phyloP scores from a whole-genome alignment of 2,888 invertebrate genomes.

The Malthinus flaveolus region DNA sequence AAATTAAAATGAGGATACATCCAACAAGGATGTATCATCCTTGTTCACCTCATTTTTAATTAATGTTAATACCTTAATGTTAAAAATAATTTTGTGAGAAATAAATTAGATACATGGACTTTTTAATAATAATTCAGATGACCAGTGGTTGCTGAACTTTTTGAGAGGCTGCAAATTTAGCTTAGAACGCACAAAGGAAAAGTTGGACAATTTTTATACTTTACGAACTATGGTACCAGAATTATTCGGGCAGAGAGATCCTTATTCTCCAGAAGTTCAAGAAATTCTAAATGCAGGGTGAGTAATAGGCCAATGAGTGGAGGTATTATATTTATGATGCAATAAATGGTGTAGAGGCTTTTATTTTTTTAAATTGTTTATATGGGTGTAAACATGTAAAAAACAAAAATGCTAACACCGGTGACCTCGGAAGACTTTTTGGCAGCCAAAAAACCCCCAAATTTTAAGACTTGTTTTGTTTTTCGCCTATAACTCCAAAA shows the following conservation, averaged over 20 bases:
- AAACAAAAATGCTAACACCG: too few relatives aligned
- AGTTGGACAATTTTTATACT: slow-evolving; percentile 63
- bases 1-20: not conserved
- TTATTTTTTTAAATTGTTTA: not conserved
- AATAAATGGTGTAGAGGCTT: too few relatives aligned
- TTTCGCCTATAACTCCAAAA: too few relatives aligned
- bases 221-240: slow-evolving; percentile 62
- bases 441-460: not conserved
- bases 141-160: slow-evolving; percentile 59
- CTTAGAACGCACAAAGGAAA: slow-evolving; percentile 59
- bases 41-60: too few relatives aligned
- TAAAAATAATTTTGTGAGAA: slow-evolving; percentile 15
- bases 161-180: slow-evolving; percentile 61
- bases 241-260: slow-evolving; percentile 59
- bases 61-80: slow-evolving; percentile 54
- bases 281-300: slow-evolving; percentile 53
- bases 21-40: too few relatives aligned
- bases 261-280: slow-evolving; percentile 42
- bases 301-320: too few relatives aligned
- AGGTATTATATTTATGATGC: too few relatives aligned
- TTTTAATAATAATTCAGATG: slow-evolving; percentile 47
- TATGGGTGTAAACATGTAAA: too few relatives aligned
- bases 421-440: too few relatives aligned
- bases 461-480: not conserved
- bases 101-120: not conserved